Conservation (phyloP, 2,888 invertebrate genomes). For the Dasypogon diadema region DNA sequence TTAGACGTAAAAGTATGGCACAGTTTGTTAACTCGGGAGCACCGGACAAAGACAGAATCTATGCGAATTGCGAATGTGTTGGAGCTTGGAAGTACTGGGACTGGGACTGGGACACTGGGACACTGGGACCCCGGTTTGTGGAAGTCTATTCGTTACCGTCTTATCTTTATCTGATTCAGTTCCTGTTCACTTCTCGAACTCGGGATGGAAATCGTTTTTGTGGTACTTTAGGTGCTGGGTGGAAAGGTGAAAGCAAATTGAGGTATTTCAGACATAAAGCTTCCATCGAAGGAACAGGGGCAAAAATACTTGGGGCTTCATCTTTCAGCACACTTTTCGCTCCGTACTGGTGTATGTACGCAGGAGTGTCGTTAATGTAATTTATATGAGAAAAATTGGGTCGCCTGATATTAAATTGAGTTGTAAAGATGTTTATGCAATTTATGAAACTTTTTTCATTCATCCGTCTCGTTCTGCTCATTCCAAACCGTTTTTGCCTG, state of each 20-base stretch:
- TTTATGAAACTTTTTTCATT: conserved; percentile 51
- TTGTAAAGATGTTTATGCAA: conserved; percentile 57
- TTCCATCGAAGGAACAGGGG: background rate
- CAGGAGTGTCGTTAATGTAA: conserved; percentile 56
- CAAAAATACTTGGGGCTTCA: conserved; percentile 9
- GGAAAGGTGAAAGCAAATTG: conserved; percentile 6
- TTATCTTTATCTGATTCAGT: background rate
- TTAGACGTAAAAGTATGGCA: background rate
- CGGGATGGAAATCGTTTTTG: background rate
- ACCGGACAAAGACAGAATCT: background rate
- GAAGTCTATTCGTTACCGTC: background rate
- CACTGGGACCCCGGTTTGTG: too few species aligned
- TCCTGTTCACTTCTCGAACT: background rate
- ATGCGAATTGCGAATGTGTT: background rate
- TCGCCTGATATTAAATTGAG: conserved; percentile 57
- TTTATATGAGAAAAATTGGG: conserved; percentile 57
- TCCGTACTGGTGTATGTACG: conserved; percentile 39
- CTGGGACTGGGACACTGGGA: too few species aligned
- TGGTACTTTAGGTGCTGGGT: conserved; percentile 3
- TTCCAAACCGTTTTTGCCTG: conserved; percentile 23
- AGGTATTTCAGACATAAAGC: conserved; percentile 17
- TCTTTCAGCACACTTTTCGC: conserved; percentile 13
- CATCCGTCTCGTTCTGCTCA: background rate
- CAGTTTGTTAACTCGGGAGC: background rate
- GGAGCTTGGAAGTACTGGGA: too few species aligned